phyloP scores from a whole-genome alignment of 2,888 invertebrate species.

The Nysson spinosus region DNA sequence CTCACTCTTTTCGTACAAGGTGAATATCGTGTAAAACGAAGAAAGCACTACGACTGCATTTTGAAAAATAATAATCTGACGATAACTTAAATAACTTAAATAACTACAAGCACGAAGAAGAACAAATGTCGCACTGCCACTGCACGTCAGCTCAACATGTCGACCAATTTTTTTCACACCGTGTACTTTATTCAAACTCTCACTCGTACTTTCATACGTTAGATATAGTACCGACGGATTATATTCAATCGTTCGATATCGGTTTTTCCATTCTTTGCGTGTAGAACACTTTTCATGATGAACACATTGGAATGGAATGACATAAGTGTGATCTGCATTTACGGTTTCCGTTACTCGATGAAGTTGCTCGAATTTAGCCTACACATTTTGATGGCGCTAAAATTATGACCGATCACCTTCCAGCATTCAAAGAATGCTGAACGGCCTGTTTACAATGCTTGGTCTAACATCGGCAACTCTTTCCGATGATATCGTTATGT shows the following conservation, averaged over 20 bases:
- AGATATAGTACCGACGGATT: neutral
- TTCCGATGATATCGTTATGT: neutral
- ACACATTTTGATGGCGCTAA: conserved; percentile 11
- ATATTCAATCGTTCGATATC: neutral
- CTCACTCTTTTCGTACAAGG: neutral
- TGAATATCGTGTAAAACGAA: neutral
- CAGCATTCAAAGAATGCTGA: neutral
- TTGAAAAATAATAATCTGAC: neutral
- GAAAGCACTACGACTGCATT: neutral
- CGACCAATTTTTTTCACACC: conserved; percentile 18
- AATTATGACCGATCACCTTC: too few species aligned
- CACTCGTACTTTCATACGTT: conserved; percentile 12
- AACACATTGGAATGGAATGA: neutral
- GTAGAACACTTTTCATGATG: neutral
- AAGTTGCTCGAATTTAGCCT: conserved; percentile 7
- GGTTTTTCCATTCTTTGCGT: too few species aligned
- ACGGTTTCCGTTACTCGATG: too few species aligned
- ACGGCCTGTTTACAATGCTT: conserved; percentile 21
- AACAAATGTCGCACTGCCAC: conserved; percentile 17
- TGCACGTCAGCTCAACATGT: conserved; percentile 1
- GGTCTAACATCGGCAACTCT: conserved; percentile 41
- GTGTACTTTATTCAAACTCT: conserved; percentile 11
- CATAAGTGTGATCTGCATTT: neutral
- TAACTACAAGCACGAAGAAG: neutral
- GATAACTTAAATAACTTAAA: too few species aligned